Evolutionary conservation across 2,888 invertebrate genomes (phyloP), one percentile per base, ranked within the genome.

Genomic region (Plusia festucae): DNA sequence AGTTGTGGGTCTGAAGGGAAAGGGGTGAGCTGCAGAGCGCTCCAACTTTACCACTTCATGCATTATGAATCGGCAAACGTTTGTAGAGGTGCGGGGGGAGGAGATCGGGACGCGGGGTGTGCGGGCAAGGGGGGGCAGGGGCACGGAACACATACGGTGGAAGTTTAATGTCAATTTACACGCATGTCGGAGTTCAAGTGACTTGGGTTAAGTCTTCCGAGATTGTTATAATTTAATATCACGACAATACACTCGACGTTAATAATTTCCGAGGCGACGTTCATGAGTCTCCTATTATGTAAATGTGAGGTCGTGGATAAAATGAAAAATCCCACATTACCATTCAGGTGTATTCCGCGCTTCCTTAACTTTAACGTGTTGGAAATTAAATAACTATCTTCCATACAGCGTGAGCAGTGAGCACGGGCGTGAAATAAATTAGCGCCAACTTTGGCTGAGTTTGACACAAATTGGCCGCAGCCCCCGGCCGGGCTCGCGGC

Each of bases 321-420:
- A 65, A 65, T 65, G 61, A 61, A 55, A 69, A 60, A 69, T 58
- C 4, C 32, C 44, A 52, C 34, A 53, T 58, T 40, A 57, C 49
- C 54, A 55, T 53, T 57, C 57, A 58, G 24, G 62, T 61, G 11
- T 15, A 34, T 62, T 56, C 56, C 27, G 63, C 44, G 58, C 18
- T 40, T 6, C 40, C 49, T 64, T 49, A 78, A 74, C 30, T 78
- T 73, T 66, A 59, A 63, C 70, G 60, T 70, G 64, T 80, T 76
- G 76, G 72, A 81, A 82, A 85, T 85, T 76, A 81, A 81, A 84
- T 82, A 85, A 84, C 76, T 84, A 79, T 76, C 79, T 74, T 73
- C 68, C 69, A 74, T 73, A 73, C 70, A 73, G 68, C 32, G 76
- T 65, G 75, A 65, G 71, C 66, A 58, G 76, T 65, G 75, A 65